Evolutionary conservation across 2,113 vertebrate genomes (phyloP).

Genomic region (Channa maculata): DNA sequence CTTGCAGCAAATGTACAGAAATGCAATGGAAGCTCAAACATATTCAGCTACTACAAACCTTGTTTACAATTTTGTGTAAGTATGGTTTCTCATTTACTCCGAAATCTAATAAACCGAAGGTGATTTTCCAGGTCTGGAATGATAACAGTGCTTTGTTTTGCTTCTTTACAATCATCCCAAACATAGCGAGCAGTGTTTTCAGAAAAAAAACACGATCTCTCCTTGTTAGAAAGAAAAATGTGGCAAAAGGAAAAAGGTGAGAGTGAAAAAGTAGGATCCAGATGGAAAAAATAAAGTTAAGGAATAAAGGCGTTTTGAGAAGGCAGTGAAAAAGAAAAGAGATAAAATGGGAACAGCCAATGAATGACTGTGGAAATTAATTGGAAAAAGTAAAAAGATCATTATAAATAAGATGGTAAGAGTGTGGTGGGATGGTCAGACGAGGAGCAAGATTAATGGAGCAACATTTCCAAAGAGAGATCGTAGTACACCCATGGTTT

Average conservation of each 20-base stretch:
- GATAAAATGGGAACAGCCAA: neutral
- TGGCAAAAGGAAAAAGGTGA: too few species aligned
- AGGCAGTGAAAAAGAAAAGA: neutral
- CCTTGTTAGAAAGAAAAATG: too few species aligned
- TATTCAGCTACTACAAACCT: neutral
- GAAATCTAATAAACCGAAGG: neutral
- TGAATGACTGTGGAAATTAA: neutral
- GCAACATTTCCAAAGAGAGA: too few species aligned
- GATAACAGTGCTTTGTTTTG: too few species aligned
- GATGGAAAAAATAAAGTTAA: neutral
- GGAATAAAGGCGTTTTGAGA: neutral
- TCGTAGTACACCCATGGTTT: too few species aligned
- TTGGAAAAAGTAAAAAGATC: neutral
- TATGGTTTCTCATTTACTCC: neutral
- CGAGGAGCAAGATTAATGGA: neutral
- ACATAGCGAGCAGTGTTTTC: neutral
- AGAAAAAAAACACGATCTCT: too few species aligned
- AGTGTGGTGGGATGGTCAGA: neutral
- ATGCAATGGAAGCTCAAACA: neutral
- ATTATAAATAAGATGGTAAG: neutral
- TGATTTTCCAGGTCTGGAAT: neutral
- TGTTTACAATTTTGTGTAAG: neutral
- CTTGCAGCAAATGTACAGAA: neutral
- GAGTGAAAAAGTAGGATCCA: too few species aligned
- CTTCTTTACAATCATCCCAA: neutral